A percentile compares a stretch with the other conserved stretches of the same genome.
Conservation (phyloP, 1,140 invertebrate genomes). For the Myzus persicae region DNA sequence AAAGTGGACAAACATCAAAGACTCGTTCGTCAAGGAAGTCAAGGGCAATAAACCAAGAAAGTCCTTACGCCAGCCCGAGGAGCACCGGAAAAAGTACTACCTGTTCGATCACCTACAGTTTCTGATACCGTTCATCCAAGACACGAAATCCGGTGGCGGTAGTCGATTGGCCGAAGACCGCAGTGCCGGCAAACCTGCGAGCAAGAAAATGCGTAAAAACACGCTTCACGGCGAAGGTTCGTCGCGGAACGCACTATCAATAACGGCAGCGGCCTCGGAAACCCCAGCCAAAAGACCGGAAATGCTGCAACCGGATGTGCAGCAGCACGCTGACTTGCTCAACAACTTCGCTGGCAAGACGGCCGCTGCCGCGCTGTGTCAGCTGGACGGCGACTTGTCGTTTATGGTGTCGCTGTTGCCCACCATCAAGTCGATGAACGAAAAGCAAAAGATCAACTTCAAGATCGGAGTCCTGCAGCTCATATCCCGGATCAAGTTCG, state of each 20-base stretch:
- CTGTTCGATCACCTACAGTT: conserved; percentile 46
- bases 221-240: neutral
- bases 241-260: neutral
- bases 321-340: neutral
- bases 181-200: neutral
- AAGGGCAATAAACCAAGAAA: conserved; percentile 40
- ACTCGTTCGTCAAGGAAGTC: conserved; percentile 52
- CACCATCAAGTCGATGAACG: conserved; percentile 52
- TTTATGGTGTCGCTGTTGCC: conserved; percentile 55
- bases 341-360: neutral
- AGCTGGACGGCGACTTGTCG: conserved; percentile 48
- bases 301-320: neutral
- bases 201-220: neutral
- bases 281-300: neutral
- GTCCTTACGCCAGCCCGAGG: neutral
- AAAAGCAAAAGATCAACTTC: conserved; percentile 45
- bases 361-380: neutral
- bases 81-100: conserved; percentile 42
- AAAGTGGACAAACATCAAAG: conserved; percentile 54
- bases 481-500: conserved; percentile 29
- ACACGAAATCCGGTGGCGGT: neutral
- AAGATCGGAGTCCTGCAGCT: conserved; percentile 53
- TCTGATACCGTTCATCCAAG: conserved; percentile 31
- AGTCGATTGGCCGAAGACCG: neutral
- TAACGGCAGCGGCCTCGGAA: neutral